Evolutionary conservation across 30 jellyfish, hydroid and myxozoan genomes (phyloP).

Genomic region (Aurelia aurita complex sp. Pacific): DNA sequence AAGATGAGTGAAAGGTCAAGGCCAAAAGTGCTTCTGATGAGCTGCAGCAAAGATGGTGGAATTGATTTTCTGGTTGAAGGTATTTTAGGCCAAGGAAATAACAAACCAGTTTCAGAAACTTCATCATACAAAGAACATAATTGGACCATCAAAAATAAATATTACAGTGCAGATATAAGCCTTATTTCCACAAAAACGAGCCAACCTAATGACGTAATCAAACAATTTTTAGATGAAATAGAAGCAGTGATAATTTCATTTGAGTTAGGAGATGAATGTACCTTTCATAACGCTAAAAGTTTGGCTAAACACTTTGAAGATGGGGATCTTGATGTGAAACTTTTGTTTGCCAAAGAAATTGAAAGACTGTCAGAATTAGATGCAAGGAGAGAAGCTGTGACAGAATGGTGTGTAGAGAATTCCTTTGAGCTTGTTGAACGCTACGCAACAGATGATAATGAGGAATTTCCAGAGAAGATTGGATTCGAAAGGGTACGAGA

Average conservation of each 20-base stretch:
- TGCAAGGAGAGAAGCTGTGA: background rate
- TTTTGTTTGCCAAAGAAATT: constrained; percentile 20
- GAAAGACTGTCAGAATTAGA: constrained; percentile 8
- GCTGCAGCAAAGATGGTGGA: background rate
- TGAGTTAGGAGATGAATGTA: constrained; percentile 25
- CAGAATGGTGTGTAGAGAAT: constrained; percentile 53
- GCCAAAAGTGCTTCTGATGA: constrained; percentile 24
- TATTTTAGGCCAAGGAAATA: background rate
- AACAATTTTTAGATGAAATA: background rate
- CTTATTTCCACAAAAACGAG: background rate
- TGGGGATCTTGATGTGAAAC: constrained; percentile 31
- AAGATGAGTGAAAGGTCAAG: constrained; percentile 1
- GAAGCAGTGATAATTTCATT: constrained; percentile 42
- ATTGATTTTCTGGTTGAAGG: constrained; percentile 21
- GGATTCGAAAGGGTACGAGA: constrained; percentile 81
- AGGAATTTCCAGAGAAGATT: constrained; percentile 72
- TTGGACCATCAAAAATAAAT: constrained; percentile 42
- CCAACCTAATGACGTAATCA: background rate
- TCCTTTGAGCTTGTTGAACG: constrained; percentile 65
- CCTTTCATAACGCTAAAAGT: background rate
- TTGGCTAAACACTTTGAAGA: constrained; percentile 33
- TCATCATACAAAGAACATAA: background rate
- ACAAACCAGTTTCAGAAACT: background rate
- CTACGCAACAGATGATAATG: constrained; percentile 27
- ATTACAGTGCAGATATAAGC: constrained; percentile 50